Evolutionary conservation across 2,113 vertebrate species (phyloP).

Genomic region (Rhinoderma darwinii): DNA sequence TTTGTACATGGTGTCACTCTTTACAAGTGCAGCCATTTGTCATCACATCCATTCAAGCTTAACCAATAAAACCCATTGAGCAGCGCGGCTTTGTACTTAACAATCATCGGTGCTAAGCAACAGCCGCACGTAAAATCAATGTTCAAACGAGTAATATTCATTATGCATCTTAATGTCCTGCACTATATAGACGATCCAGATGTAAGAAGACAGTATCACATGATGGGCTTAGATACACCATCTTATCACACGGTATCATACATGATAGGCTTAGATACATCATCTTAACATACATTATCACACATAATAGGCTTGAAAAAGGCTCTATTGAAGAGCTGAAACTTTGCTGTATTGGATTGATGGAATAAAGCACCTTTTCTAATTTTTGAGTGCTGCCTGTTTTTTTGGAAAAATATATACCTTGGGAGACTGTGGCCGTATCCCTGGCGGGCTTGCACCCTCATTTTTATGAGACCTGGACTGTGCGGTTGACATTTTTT

Average conservation of each 20-base stretch:
- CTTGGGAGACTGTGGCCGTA: too few species aligned
- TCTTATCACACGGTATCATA: background rate
- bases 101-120: slow-evolving; percentile 18
- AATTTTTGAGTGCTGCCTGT: too few species aligned
- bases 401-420: too few species aligned
- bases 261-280: background rate
- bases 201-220: background rate
- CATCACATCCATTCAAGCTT: slow-evolving; percentile 3
- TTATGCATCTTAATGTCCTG: background rate
- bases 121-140: background rate
- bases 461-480: too few species aligned
- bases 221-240: background rate
- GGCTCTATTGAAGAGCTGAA: too few species aligned
- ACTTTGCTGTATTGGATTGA: too few species aligned
- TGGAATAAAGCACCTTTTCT: too few species aligned
- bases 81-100: background rate
- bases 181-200: background rate
- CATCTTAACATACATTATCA: too few species aligned
- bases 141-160: background rate
- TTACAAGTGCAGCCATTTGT: background rate
- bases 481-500: too few species aligned
- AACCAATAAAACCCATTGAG: background rate
- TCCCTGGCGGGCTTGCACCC: too few species aligned
- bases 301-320: too few species aligned
- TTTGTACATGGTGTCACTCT: background rate